phyloP scores from a whole-genome alignment of 1,140 invertebrate species.

The Brachionus rubens region DNA sequence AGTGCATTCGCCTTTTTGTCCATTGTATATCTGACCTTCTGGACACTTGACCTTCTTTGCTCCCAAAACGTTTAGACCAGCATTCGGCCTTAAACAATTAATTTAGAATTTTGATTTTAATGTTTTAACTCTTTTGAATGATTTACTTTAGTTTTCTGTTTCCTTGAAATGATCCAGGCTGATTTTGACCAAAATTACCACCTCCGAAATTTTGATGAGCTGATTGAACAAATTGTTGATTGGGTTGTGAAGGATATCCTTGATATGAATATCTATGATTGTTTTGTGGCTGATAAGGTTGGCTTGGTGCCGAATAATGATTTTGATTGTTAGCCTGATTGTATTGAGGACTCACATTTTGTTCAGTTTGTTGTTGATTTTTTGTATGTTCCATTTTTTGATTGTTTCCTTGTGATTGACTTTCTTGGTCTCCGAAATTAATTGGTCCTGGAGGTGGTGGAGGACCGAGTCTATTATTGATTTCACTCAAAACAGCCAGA shows the following conservation, averaged over 20 bases:
- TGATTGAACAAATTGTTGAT: neutral
- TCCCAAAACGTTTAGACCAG: neutral
- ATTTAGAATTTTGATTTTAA: neutral
- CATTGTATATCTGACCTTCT: constrained; percentile 4
- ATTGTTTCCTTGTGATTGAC: too few relatives aligned
- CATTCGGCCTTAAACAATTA: neutral
- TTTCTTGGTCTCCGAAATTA: too few relatives aligned
- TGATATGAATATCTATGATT: neutral
- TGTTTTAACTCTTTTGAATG: too few relatives aligned
- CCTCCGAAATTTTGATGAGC: neutral
- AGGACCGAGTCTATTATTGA: neutral
- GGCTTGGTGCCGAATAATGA: too few relatives aligned
- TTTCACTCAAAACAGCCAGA: constrained; percentile 3
- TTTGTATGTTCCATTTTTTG: too few relatives aligned
- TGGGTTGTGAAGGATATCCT: neutral
- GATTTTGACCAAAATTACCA: neutral
- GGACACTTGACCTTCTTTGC: neutral
- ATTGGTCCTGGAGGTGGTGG: neutral
- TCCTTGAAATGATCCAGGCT: too few relatives aligned
- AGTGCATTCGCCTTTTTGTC: neutral
- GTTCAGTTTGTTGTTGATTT: neutral
- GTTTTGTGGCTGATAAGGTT: too few relatives aligned
- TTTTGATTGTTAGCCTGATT: too few relatives aligned
- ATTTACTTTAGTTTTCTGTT: too few relatives aligned
- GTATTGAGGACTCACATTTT: neutral